Conservation (phyloP, 1,140 invertebrate species). For the Sminthurinus signatus region DNA sequence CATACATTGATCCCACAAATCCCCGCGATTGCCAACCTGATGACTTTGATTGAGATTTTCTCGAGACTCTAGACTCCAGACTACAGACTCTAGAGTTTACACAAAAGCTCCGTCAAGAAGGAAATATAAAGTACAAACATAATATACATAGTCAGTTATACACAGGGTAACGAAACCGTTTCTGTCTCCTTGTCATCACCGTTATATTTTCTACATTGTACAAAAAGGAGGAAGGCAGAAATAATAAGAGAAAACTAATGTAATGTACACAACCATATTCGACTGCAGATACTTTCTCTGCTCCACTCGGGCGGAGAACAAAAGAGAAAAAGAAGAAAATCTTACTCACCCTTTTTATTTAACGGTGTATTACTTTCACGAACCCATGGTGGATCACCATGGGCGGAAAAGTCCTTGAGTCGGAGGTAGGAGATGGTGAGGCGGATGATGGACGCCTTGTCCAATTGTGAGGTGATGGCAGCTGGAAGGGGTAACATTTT, state of each 20-base stretch:
- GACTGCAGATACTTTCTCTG: no score
- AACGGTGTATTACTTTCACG: conserved; percentile 63
- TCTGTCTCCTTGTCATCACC: no score
- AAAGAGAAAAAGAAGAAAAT: no score
- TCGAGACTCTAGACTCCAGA: neutral
- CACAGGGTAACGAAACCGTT: no score
- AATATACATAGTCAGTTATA: no score
- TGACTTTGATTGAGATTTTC: conserved; percentile 18
- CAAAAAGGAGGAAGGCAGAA: no score
- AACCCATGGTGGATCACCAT: conserved; percentile 92
- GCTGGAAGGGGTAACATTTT: conserved; percentile 93
- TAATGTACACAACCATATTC: no score
- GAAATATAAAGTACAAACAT: no score
- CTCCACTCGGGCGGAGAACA: no score
- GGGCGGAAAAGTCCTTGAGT: conserved; percentile 85
- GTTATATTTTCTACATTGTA: no score
- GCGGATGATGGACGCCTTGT: conserved; percentile 97
- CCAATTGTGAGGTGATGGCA: conserved; percentile 94
- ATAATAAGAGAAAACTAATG: no score
- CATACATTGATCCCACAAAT: conserved; percentile 27
- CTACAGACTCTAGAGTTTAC: conserved; percentile 2
- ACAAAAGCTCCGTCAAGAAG: no score
- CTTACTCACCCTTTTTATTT: conserved; percentile 76
- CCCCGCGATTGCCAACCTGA: conserved; percentile 25
- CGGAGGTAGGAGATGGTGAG: conserved; percentile 96